Conservation (phyloP, 92 coral and sea anemone genomes). For the Porites evermanni region DNA sequence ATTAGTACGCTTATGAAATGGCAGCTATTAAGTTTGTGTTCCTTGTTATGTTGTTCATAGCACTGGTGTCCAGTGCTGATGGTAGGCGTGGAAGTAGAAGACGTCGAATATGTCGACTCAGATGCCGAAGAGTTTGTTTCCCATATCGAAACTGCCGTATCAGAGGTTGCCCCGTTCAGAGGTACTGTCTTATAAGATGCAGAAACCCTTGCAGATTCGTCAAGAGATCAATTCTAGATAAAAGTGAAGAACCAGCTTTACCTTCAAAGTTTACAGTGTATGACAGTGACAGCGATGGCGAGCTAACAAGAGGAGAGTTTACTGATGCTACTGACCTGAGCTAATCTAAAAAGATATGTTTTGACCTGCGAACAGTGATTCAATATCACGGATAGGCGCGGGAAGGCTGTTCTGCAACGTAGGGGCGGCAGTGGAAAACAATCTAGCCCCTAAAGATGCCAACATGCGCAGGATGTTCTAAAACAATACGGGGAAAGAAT, state of each 20-base stretch:
- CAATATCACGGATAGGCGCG: no score
- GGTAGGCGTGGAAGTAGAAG: neutral
- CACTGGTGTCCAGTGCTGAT: neutral
- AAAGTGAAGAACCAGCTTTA: neutral
- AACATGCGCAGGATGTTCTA: no score
- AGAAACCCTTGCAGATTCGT: conserved; percentile 30
- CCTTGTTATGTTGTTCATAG: neutral
- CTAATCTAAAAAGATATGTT: no score
- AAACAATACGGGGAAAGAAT: no score
- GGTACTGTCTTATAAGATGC: neutral
- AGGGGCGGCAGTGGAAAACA: no score
- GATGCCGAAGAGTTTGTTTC: conserved; percentile 4
- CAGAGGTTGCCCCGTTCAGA: neutral
- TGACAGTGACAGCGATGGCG: conserved; percentile 35
- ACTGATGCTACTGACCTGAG: conserved; percentile 4
- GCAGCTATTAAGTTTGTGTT: neutral
- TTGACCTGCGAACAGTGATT: no score
- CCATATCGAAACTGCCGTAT: neutral
- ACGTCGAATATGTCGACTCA: neutral
- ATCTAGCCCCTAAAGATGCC: no score
- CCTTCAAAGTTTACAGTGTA: conserved; percentile 29
- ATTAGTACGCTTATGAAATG: no score
- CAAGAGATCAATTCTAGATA: conserved; percentile 20
- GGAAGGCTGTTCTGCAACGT: no score
- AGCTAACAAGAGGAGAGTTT: conserved; percentile 23